phyloP scores from a whole-genome alignment of 1,140 invertebrate genomes.

The Platyscapa corneri region DNA sequence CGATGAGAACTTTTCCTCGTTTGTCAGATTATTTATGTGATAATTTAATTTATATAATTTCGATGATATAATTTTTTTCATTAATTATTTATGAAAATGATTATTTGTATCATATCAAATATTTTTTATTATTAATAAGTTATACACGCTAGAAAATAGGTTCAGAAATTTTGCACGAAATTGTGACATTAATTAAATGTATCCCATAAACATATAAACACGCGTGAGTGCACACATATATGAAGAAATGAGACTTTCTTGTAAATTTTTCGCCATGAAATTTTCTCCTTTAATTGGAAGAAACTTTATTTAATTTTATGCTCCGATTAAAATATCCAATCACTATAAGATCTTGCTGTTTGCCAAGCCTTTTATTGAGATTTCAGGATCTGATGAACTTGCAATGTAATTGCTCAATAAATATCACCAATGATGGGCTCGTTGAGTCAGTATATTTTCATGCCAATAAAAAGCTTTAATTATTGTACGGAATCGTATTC shows the following conservation, averaged over 20 bases:
- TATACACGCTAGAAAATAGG: slow-evolving; percentile 11
- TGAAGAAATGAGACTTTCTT: not conserved
- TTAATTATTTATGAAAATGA: slow-evolving; percentile 4
- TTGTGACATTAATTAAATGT: not conserved
- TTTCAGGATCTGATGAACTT: slow-evolving; percentile 29
- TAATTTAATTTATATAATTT: slow-evolving; percentile 16
- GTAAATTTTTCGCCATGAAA: slow-evolving; percentile 12
- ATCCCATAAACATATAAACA: not conserved
- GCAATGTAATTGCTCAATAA: slow-evolving; percentile 29
- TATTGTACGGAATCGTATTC: slow-evolving; percentile 3
- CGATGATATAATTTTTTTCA: not conserved
- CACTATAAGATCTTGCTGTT: slow-evolving; percentile 6
- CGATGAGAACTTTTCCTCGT: not conserved
- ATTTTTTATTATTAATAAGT: not conserved
- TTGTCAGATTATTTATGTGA: slow-evolving; percentile 9
- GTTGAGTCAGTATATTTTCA: slow-evolving; percentile 26
- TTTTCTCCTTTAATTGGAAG: slow-evolving; percentile 22
- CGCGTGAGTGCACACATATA: no score
- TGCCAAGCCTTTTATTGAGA: slow-evolving; percentile 33
- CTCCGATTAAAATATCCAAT: slow-evolving; percentile 36
- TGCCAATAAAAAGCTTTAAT: slow-evolving; percentile 19
- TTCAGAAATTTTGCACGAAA: not conserved
- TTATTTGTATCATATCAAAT: not conserved
- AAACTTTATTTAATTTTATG: slow-evolving; percentile 25
- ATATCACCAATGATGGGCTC: slow-evolving; percentile 19